Percentiles rank a stretch among this genome's conserved stretches.
Evolutionary conservation across 2,797 vertebrate genomes (phyloP).

Genomic region (Eidolon dupreanum): DNA sequence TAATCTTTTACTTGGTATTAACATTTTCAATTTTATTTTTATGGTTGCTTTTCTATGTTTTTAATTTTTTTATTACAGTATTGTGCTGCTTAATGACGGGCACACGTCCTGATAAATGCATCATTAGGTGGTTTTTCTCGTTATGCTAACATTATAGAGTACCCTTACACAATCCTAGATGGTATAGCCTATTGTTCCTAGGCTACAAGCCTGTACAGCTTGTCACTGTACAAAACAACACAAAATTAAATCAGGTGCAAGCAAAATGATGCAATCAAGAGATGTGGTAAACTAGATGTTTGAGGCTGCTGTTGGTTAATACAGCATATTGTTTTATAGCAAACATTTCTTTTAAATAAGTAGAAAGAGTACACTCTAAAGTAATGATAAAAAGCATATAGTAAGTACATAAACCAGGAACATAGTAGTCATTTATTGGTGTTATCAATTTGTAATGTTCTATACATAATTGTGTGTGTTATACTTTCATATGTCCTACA

Average conservation of each 20-base stretch:
- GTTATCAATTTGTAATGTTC: too few species aligned
- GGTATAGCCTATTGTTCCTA: not conserved
- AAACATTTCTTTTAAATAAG: not conserved
- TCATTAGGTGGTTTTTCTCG: not conserved
- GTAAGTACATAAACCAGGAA: not conserved
- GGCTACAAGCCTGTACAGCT: not conserved
- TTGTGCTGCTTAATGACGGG: not conserved
- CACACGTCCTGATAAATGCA: not conserved
- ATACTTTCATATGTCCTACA: not conserved
- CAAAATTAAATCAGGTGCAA: not conserved
- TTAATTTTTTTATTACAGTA: not conserved
- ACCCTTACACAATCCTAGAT: not conserved
- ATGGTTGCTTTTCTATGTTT: not conserved
- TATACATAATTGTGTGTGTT: not conserved
- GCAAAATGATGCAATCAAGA: not conserved
- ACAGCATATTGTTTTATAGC: not conserved
- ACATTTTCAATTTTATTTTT: constrained; percentile 11
- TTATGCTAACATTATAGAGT: not conserved
- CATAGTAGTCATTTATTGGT: not conserved
- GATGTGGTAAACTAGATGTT: not conserved
- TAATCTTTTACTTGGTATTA: not conserved
- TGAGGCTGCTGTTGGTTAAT: not conserved
- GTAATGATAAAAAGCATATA: not conserved
- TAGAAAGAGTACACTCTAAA: not conserved
- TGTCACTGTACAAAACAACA: not conserved